Evolutionary conservation across 2,113 vertebrate genomes (phyloP).

Genomic region (Paralichthys olivaceus): DNA sequence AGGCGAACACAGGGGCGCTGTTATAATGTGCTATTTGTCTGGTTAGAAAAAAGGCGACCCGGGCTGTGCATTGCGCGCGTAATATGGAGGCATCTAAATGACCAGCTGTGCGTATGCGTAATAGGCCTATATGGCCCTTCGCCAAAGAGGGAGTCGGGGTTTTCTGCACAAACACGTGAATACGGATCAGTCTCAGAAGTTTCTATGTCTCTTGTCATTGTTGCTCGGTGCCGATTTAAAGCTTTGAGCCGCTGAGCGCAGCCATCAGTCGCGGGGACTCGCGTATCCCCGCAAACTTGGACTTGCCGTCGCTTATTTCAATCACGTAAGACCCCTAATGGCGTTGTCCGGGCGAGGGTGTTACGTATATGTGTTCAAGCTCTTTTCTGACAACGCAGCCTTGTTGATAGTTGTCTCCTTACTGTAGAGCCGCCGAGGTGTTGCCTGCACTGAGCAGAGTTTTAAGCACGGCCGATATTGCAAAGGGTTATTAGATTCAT

Average conservation of each 20-base stretch:
- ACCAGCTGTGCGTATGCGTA: slow-evolving; percentile 59
- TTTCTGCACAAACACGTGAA: slow-evolving; percentile 58
- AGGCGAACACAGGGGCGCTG: slow-evolving; percentile 73
- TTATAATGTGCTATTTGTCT: slow-evolving; percentile 61
- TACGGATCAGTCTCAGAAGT: slow-evolving; percentile 60
- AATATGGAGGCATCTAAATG: slow-evolving; percentile 43
- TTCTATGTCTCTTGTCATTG: slow-evolving; percentile 43
- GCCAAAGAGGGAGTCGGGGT: slow-evolving; percentile 57
- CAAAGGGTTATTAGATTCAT: slow-evolving; percentile 99
- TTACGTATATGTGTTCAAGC: slow-evolving; percentile 90
- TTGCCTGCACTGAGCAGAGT: slow-evolving; percentile 81
- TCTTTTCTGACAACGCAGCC: slow-evolving; percentile 83
- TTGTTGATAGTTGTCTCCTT: slow-evolving; percentile 87
- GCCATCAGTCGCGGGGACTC: slow-evolving; percentile 24
- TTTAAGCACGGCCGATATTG: slow-evolving; percentile 98
- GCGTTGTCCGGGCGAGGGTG: slow-evolving; percentile 89
- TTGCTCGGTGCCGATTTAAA: slow-evolving; percentile 58
- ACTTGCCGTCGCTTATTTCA: slow-evolving; percentile 84
- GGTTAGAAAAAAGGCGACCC: slow-evolving; percentile 68
- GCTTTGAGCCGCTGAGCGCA: slow-evolving; percentile 38
- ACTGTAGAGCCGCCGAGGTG: slow-evolving; percentile 92
- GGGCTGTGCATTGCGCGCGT: slow-evolving; percentile 69
- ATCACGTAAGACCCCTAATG: slow-evolving; percentile 92
- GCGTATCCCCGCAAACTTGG: slow-evolving; percentile 76
- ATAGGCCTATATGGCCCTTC: slow-evolving; percentile 66